A percentile compares a stretch with the other conserved stretches of the same genome.
Conservation (phyloP, 2,113 vertebrate genomes). For the Engraulis encrasicolus region DNA sequence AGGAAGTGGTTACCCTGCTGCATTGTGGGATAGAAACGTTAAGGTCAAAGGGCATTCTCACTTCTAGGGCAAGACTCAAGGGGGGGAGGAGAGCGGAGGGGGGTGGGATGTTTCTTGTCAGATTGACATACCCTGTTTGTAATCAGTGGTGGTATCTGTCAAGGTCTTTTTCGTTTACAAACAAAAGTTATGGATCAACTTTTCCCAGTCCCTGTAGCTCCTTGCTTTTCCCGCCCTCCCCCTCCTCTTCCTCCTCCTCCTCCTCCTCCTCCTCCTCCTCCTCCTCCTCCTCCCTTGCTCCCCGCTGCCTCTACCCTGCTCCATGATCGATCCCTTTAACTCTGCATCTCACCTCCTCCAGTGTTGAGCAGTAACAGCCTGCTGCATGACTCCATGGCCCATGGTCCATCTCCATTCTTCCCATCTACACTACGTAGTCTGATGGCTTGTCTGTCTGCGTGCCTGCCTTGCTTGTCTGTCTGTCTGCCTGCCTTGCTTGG, state of each 20-base stretch:
- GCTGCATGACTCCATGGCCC: constrained; percentile 65
- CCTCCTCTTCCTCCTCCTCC: constrained; percentile 48
- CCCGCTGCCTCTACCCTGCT: constrained; percentile 40
- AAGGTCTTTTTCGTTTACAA: constrained; percentile 1
- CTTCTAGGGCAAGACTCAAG: neutral
- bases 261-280: too few relatives aligned
- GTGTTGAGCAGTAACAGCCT: constrained; percentile 52
- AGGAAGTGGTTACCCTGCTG: neutral
- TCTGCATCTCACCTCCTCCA: neutral
- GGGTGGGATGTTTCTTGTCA: neutral
- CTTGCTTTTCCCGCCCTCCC: constrained; percentile 45
- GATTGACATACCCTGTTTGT: neutral
- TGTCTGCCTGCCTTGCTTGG: constrained; percentile 52
- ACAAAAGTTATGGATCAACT: constrained; percentile 82
- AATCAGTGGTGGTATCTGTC: neutral
- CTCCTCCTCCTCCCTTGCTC: constrained; percentile 37
- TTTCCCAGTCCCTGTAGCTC: constrained; percentile 60
- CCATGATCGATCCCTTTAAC: neutral
- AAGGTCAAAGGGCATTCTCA: neutral
- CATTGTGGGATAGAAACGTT: neutral
- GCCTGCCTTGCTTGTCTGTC: constrained; percentile 56
- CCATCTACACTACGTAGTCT: constrained; percentile 25
- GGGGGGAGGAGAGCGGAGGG: too few relatives aligned
- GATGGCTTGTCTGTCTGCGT: constrained; percentile 41
- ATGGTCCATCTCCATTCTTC: constrained; percentile 51